Conservation (phyloP, 2,888 invertebrate genomes). For the Euspilapteryx auroguttella region DNA sequence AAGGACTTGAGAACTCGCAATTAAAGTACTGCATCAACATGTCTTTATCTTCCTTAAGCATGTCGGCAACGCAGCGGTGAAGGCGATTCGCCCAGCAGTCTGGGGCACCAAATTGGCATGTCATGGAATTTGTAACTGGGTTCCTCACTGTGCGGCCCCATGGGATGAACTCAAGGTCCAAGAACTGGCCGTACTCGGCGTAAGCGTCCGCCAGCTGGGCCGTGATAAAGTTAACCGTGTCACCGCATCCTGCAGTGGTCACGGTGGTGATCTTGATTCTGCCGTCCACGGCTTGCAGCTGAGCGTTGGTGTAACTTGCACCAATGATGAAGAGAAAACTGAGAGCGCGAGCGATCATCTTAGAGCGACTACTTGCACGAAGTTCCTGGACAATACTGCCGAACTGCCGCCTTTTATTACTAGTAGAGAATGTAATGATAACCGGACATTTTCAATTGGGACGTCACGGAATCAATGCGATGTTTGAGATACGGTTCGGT, state of each 20-base stretch:
- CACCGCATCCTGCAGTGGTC: constrained; percentile 31
- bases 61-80: constrained; percentile 32
- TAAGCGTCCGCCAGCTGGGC: constrained; percentile 22
- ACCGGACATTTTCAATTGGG: too few relatives aligned
- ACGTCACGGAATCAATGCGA: too few relatives aligned
- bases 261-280: constrained; percentile 29
- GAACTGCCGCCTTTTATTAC: too few relatives aligned
- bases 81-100: constrained; percentile 46
- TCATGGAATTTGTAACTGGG: constrained; percentile 16
- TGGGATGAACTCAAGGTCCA: constrained; percentile 38
- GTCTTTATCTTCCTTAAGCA: constrained; percentile 21
- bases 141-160: constrained; percentile 35
- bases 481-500: too few relatives aligned
- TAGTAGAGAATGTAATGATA: too few relatives aligned
- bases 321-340: neutral
- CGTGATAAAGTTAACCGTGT: constrained; percentile 26
- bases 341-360: too few relatives aligned
- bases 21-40: constrained; percentile 32
- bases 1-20: constrained; percentile 31
- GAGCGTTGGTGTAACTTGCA: too few relatives aligned
- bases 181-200: constrained; percentile 20
- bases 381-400: too few relatives aligned
- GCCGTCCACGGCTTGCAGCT: constrained; percentile 16
- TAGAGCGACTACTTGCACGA: too few relatives aligned
- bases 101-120: constrained; percentile 23